These are phyloP conservation scores for Marmota flaviventris DNA, from an alignment of 2,113 vertebrate genomes.

Conservation along the genomic window DNA sequence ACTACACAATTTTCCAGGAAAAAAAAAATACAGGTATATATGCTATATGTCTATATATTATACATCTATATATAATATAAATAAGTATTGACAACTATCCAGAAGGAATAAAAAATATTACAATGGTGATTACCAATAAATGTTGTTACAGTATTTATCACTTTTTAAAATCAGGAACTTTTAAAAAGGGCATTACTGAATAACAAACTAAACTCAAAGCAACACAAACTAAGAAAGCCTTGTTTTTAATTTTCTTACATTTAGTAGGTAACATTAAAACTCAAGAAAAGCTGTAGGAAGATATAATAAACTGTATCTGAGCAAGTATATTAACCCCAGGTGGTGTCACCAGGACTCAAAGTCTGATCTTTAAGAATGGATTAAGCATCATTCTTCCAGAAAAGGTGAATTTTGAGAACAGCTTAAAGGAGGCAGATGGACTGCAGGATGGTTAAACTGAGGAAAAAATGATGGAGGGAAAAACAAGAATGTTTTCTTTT, in stretches of 20 bases:
- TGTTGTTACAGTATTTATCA: conserved; percentile 12
- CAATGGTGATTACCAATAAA: conserved; percentile 14
- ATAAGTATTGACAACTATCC: background rate
- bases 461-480: background rate
- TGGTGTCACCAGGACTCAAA: conserved; percentile 47
- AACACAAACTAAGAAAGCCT: conserved; percentile 2
- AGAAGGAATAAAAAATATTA: conserved; percentile 52
- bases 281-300: conserved; percentile 23
- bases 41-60: background rate
- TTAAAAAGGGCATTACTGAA: conserved; percentile 34
- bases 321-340: background rate
- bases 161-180: conserved; percentile 37
- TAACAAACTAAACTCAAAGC: background rate
- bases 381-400: conserved; percentile 52
- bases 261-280: conserved; percentile 59
- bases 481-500: conserved; percentile 56
- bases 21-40: background rate
- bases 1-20: background rate
- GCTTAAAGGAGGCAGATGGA: conserved; percentile 17
- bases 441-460: conserved; percentile 12
- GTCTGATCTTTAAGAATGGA: background rate
- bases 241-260: conserved; percentile 12
- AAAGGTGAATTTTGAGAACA: conserved; percentile 44
- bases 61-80: background rate
- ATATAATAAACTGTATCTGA: conserved; percentile 44